Percentiles rank a stretch among this genome's conserved stretches.
Conservation (phyloP, 2,888 invertebrate genomes). For the Stratiomys singularior region DNA sequence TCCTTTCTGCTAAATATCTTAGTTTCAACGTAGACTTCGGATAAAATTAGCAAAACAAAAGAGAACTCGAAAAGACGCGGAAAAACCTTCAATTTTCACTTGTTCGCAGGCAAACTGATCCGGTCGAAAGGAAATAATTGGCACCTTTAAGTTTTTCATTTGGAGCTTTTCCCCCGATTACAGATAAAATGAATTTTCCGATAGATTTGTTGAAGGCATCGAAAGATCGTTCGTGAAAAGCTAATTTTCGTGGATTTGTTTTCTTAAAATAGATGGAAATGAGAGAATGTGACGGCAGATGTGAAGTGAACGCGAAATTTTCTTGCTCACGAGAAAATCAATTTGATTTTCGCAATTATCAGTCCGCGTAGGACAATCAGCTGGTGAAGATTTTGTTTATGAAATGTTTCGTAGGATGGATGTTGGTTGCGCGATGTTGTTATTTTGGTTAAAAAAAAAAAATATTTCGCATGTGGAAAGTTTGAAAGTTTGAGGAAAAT, state of each 20-base stretch:
- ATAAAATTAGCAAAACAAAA: no score
- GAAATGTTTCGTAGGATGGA: not conserved
- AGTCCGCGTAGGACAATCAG: not conserved
- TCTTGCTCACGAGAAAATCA: not conserved
- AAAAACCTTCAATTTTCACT: not conserved
- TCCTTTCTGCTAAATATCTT: no score
- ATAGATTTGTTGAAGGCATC: not conserved
- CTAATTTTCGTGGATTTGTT: not conserved
- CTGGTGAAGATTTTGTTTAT: not conserved
- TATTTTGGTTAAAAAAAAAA: no score
- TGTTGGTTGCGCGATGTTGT: not conserved
- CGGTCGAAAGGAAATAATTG: no score
- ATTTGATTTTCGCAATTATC: conserved; percentile 15
- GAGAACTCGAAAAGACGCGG: not conserved
- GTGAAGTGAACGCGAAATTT: not conserved
- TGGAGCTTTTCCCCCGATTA: not conserved
- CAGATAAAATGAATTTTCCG: not conserved
- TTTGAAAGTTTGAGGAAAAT: no score
- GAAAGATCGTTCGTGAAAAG: conserved; percentile 25
- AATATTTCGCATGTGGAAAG: no score
- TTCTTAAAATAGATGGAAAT: not conserved
- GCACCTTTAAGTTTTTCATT: conserved; percentile 11
- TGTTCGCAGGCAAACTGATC: no score
- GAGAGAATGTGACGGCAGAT: no score
- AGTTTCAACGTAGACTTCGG: no score